Evolutionary conservation across 2,113 vertebrate species (phyloP).

Genomic region (Zapornia atra): DNA sequence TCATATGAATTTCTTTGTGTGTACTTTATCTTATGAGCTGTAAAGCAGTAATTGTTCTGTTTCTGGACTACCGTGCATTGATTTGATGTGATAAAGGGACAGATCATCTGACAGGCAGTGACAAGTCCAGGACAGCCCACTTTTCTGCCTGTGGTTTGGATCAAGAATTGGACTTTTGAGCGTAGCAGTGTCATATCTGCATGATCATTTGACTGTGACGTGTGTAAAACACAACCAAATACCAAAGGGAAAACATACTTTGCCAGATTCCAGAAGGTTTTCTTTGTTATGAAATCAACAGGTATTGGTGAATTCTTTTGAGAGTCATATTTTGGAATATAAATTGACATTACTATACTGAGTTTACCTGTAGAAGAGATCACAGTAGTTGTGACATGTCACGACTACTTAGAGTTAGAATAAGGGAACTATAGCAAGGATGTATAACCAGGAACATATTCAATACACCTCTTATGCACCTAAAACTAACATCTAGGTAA

Average conservation of each 20-base stretch:
- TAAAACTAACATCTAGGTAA: neutral
- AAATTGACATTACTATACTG: neutral
- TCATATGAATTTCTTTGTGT: neutral
- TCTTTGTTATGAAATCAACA: neutral
- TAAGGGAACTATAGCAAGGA: neutral
- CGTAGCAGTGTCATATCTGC: fast-evolving
- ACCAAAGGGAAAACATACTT: neutral
- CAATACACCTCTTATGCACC: neutral
- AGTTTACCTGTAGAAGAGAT: neutral
- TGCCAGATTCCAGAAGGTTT: neutral
- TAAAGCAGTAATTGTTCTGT: neutral
- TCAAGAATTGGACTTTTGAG: neutral
- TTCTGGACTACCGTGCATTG: neutral
- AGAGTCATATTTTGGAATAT: neutral
- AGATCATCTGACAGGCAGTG: neutral
- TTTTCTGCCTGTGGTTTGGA: neutral
- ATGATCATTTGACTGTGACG: neutral
- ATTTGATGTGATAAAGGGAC: neutral
- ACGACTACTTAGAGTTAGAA: neutral
- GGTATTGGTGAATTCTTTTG: neutral
- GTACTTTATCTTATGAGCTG: neutral
- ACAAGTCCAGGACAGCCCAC: neutral
- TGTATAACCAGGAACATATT: neutral
- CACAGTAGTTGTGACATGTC: neutral
- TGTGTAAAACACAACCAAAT: neutral